Evolutionary conservation across 2,797 vertebrate genomes (phyloP), one percentile per base, ranked within the genome.

Genomic region (Enteromius unitaeniatus): DNA sequence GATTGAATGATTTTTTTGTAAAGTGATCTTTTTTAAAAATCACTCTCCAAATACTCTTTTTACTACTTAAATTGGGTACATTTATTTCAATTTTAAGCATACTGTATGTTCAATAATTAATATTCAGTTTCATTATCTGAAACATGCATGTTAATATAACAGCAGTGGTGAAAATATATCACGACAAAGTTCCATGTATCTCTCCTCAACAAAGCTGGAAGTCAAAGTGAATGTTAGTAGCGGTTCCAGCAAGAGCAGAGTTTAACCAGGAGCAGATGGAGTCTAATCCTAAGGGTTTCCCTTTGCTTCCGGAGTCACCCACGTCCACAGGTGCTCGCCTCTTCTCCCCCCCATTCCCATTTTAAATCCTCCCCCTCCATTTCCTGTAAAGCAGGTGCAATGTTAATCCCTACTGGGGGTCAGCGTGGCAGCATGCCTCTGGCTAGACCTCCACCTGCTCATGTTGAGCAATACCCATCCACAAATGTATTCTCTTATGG

Each of bases 331-430:
- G 88, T 87, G 88, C 86, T 81, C 34, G 79, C 84, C 76, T 60
- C 76, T 37, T 45, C 77, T 74, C 64, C 62, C 80, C 42, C 74
- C 67, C 53, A 40, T 75, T 85, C 76, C 77, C 34, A 83, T 64
- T 87, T 86, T 82, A 88, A 84, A 88, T 87, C 81, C 87, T 78
- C 73, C 88, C 84, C 69, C 75, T 83, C 87, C 85, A 82, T 79
- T 87, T 85, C 81, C 85, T 79, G 84, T 85, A 78, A 85, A 89
- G 88, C 89, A 91, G 85, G 83, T 89, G 87, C 88, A 85, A 86
- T 70, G 75, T 53, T 90, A 88, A 88, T 89, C 87, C 84, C 82
- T 82, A 84, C 82, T 83, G 84, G 14, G 79, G 88, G 86, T 87
- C 86, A 89, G 67, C 62, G 28, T 89, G 84, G 86, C 86, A 86